A percentile compares a stretch with the other conserved stretches of the same genome.
Evolutionary conservation across 2,888 invertebrate species (phyloP).

Genomic region (Thalpophila matura): DNA sequence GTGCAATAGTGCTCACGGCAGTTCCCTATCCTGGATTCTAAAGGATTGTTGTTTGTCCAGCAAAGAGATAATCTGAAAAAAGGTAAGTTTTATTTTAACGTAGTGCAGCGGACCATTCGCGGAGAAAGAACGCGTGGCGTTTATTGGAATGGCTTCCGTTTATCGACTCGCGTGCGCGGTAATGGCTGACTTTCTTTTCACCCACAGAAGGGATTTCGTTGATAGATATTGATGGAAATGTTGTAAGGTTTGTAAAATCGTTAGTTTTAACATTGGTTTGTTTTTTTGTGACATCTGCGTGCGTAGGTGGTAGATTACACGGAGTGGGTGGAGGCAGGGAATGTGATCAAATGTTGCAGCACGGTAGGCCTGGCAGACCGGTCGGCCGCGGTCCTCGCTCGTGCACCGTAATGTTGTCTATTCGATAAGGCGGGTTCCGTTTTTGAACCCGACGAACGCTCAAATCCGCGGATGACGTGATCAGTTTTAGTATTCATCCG

Average conservation of each 20-base stretch:
- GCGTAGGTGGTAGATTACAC: slow-evolving; percentile 54
- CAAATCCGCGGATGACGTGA: slow-evolving; percentile 23
- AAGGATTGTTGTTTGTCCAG: slow-evolving; percentile 83
- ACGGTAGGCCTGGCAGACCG: slow-evolving; percentile 59
- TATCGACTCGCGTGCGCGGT: slow-evolving; percentile 90
- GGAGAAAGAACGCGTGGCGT: slow-evolving; percentile 78
- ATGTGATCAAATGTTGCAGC: slow-evolving; percentile 71
- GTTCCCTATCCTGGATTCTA: slow-evolving; percentile 83
- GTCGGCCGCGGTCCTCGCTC: slow-evolving; percentile 56
- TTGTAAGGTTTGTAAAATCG: slow-evolving; percentile 53
- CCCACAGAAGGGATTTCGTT: slow-evolving; percentile 69
- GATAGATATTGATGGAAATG: slow-evolving; percentile 63
- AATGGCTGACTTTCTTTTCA: slow-evolving; percentile 89
- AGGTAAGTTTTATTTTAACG: slow-evolving; percentile 78
- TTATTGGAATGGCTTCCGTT: slow-evolving; percentile 88
- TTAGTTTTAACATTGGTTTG: slow-evolving; percentile 61
- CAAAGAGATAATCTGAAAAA: slow-evolving; percentile 76
- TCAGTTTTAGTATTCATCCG: slow-evolving; percentile 2
- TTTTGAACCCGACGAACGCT: slow-evolving; percentile 31
- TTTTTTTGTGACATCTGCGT: slow-evolving; percentile 68
- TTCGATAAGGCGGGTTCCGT: slow-evolving; percentile 42
- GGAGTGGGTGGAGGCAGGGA: slow-evolving; percentile 82
- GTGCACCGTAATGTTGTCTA: slow-evolving; percentile 49
- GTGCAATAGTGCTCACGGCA: slow-evolving; percentile 85
- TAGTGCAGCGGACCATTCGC: slow-evolving; percentile 47